phyloP scores from a whole-genome alignment of 2,113 vertebrate genomes.

The Nothoprocta perdicaria region DNA sequence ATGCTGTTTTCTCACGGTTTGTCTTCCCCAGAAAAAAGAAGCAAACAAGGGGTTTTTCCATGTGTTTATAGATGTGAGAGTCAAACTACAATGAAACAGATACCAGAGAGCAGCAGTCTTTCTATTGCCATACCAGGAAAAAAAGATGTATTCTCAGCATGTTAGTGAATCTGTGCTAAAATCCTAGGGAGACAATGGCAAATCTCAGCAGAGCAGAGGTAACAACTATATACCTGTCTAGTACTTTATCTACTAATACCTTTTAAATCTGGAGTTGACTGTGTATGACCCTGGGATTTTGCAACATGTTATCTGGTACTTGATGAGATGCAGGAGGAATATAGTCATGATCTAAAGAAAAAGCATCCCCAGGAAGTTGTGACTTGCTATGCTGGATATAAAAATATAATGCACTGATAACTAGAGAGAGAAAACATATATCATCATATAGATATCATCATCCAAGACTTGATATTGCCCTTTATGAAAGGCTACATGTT shows the following conservation, averaged over 20 bases:
- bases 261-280: not conserved
- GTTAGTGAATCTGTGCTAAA: slow-evolving; percentile 10
- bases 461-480: not conserved
- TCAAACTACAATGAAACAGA: not conserved
- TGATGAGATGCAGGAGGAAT: not conserved
- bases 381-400: not conserved
- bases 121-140: slow-evolving; percentile 15
- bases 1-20: not conserved
- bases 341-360: not conserved
- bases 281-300: not conserved
- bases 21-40: not conserved
- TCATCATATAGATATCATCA: not conserved
- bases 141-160: slow-evolving; percentile 42
- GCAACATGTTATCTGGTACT: not conserved
- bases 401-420: not conserved
- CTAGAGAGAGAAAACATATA: not conserved
- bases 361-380: not conserved
- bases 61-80: not conserved
- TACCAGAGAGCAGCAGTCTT: slow-evolving; percentile 13
- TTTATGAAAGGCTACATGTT: slow-evolving; percentile 13
- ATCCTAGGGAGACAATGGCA: not conserved
- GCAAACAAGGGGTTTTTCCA: not conserved
- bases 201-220: slow-evolving; percentile 39
- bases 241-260: not conserved
- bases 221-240: not conserved